A percentile compares a stretch with the other conserved stretches of the same genome.
phyloP scores from a whole-genome alignment of 1,140 invertebrate genomes.

The Cephus cinctus region DNA sequence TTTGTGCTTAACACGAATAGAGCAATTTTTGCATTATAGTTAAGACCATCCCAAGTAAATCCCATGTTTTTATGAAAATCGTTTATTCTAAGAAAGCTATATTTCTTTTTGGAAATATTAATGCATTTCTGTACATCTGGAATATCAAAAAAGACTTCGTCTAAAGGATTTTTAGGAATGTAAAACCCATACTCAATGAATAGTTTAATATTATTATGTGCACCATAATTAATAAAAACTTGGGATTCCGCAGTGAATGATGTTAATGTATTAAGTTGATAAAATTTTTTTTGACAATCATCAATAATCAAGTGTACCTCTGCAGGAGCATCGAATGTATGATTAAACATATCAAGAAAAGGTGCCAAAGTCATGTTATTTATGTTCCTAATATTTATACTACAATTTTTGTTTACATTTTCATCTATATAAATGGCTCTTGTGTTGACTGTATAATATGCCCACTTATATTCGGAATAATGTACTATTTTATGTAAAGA shows the following conservation, averaged over 20 bases:
- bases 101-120: constrained; percentile 42
- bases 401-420: constrained; percentile 32
- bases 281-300: constrained; percentile 47
- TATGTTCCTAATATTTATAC: constrained; percentile 50
- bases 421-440: constrained; percentile 65
- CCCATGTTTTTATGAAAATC: constrained; percentile 55
- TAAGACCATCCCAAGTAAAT: constrained; percentile 58
- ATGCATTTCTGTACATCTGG: constrained; percentile 47
- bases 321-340: constrained; percentile 59
- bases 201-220: constrained; percentile 67
- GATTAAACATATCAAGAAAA: constrained; percentile 79
- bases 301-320: constrained; percentile 52
- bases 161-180: constrained; percentile 62
- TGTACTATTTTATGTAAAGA: constrained; percentile 46
- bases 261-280: constrained; percentile 58
- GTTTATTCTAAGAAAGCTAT: constrained; percentile 56
- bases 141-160: constrained; percentile 58
- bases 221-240: constrained; percentile 77
- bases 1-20: constrained; percentile 43
- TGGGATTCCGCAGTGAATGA: constrained; percentile 59
- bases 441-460: constrained; percentile 76
- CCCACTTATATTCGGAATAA: constrained; percentile 54
- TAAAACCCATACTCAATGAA: constrained; percentile 77
- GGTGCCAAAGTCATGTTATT: constrained; percentile 72
- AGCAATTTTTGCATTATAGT: constrained; percentile 54